A percentile compares a stretch with the other conserved stretches of the same genome.
These are phyloP conservation scores for Gadopsis bispinosus DNA, from an alignment of 2,797 vertebrate genomes.

Conservation along the genomic window DNA sequence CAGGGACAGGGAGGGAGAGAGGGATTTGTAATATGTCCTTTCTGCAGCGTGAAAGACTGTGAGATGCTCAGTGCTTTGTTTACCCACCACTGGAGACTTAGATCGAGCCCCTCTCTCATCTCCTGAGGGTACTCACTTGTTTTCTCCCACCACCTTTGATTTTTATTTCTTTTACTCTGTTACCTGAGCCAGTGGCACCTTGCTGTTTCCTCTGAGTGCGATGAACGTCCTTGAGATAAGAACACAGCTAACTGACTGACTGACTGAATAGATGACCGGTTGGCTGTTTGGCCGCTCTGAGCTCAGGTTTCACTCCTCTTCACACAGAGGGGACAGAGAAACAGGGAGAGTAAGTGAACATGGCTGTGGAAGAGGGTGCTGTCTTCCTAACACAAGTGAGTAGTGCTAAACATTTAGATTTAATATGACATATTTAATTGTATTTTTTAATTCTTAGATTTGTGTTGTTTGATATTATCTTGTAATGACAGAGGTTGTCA, in stretches of 20 bases:
- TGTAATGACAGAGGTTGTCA: not conserved
- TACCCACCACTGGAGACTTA: conserved; percentile 50
- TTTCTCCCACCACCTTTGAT: conserved; percentile 40
- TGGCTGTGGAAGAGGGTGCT: conserved; percentile 80
- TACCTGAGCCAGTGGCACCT: conserved; percentile 60
- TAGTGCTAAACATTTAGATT: conserved; percentile 29
- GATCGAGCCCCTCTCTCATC: conserved; percentile 21
- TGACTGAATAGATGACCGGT: conserved; percentile 41
- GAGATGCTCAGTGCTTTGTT: conserved; percentile 71
- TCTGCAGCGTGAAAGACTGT: conserved; percentile 62
- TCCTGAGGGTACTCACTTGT: conserved; percentile 3
- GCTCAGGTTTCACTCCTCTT: conserved; percentile 71
- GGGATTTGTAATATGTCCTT: conserved; percentile 71
- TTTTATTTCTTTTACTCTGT: conserved; percentile 28
- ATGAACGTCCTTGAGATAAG: conserved; percentile 57
- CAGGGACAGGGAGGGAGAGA: conserved; percentile 48
- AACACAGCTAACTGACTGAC: conserved; percentile 35
- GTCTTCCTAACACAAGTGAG: conserved; percentile 74
- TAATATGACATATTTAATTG: not conserved
- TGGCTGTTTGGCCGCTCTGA: conserved; percentile 50
- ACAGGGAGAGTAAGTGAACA: conserved; percentile 55
- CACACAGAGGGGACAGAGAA: conserved; percentile 57
- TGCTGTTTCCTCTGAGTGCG: conserved; percentile 51
- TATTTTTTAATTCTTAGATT: not conserved
- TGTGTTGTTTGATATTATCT: conserved; percentile 6